Evolutionary conservation across 92 coral and sea anemone species (phyloP).

Genomic region (Porites rus): DNA sequence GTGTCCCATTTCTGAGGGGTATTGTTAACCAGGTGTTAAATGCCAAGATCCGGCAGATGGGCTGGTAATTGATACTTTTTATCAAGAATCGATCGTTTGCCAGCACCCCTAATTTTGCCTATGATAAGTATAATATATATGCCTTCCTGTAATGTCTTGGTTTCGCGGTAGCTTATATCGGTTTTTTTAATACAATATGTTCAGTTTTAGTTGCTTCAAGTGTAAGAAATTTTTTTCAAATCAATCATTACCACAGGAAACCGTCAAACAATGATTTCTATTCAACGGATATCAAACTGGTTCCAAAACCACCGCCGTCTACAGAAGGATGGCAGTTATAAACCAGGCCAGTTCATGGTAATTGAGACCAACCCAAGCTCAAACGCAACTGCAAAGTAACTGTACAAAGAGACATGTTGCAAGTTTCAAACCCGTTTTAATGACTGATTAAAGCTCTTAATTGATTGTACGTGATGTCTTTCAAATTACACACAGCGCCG

Average conservation of each 20-base stretch:
- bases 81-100: no score
- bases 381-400: conserved; percentile 4
- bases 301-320: conserved; percentile 58
- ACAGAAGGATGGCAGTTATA: conserved; percentile 49
- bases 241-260: neutral
- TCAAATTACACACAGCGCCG: conserved; percentile 6
- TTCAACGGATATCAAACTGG: conserved; percentile 53
- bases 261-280: neutral
- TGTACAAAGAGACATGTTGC: neutral
- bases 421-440: conserved; percentile 5
- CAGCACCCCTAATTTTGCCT: no score
- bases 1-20: no score
- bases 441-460: conserved; percentile 6
- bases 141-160: no score
- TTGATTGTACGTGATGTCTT: neutral
- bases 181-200: no score
- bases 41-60: no score
- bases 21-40: no score
- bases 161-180: no score
- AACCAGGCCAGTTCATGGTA: conserved; percentile 42
- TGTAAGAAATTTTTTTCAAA: no score
- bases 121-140: no score
- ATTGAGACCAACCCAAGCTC: neutral
- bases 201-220: no score
- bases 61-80: no score